A percentile compares a stretch with the other conserved stretches of the same genome.
phyloP scores from a whole-genome alignment of 1,140 invertebrate genomes.

The Pogonomyrmex californicus region DNA sequence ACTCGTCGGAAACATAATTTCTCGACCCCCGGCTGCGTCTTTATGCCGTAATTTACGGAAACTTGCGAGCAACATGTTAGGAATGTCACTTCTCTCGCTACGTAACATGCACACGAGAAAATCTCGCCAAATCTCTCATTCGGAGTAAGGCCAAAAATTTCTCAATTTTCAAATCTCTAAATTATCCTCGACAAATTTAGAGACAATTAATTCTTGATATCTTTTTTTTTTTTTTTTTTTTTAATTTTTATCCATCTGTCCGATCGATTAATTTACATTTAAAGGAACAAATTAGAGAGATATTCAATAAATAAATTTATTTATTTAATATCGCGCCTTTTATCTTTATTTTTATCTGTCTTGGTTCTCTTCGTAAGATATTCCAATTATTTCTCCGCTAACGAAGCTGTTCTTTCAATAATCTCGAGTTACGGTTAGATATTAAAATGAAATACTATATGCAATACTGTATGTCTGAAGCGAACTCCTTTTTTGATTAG shows the following conservation, averaged over 20 bases:
- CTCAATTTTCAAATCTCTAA: not conserved
- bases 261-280: not conserved
- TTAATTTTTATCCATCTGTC: not conserved
- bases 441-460: constrained; percentile 31
- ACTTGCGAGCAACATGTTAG: constrained; percentile 48
- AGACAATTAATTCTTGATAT: not conserved
- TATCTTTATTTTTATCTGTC: not conserved
- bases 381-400: constrained; percentile 1
- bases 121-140: not conserved
- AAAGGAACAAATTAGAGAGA: not conserved
- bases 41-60: constrained; percentile 63
- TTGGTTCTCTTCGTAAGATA: not conserved
- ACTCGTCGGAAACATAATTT: constrained; percentile 74
- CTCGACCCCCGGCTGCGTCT: constrained; percentile 47
- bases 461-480: constrained; percentile 10
- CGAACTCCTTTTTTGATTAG: constrained; percentile 58
- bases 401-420: not conserved
- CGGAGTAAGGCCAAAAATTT: not conserved
- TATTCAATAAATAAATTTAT: not conserved
- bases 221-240: not conserved
- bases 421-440: constrained; percentile 33
- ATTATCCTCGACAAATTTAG: not conserved
- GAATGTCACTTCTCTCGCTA: constrained; percentile 42
- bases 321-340: not conserved
- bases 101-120: not conserved